Base-by-base conservation (phyloP, 1,140 invertebrate genomes). In the Luehdorfia chinensis region DNA sequence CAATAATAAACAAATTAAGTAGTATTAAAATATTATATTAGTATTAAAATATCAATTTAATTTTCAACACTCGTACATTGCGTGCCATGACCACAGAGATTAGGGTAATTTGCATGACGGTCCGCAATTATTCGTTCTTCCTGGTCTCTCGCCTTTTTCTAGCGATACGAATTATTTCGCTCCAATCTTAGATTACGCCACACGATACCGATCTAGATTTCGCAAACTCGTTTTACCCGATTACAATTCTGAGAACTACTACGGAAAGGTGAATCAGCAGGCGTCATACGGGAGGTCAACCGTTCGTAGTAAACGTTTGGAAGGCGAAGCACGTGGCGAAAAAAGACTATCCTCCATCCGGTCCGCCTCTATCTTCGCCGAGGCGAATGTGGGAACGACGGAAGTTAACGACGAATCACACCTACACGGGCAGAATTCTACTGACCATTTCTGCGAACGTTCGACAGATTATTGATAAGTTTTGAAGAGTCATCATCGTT, bases 101-200 rank as follows among this genome's bases (percentile, higher is more conserved):
- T n/a, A n/a, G n/a, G 8, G 5, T n/a, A 37, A 37, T 76, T 76
- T 68, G 59, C 66, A 67, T 66, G 74, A 58, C 63, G 57, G 18
- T 13, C 14, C 47, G 53, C 52, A 59, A 66, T 67, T 59, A 59
- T 63, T 56, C 43, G 32, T 54, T 55, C 50, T 72, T 77, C 60
- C 50, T 46, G 50, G 65, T 74, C 72, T n/a, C n/a, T 72, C 58
- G 55, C 48, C 59, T 65, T 64, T 71, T 61, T 71, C 63, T 73
- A 44, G 45, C 45, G 57, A 14, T 53, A 59, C 50, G n/a, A 37
- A 56, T 62, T 63, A 18, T 19, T 19, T 36, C 12, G 18, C 18
- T 57, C 50, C 19, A 46, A 59, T 60, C 39, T n/a, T 9, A 53
- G 39, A 59, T 55, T 27, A 44, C 31, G 39, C 27, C 19, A 16